These are phyloP conservation scores for Borostomias antarcticus DNA, from an alignment of 2,797 vertebrate species.

Conservation along the genomic window DNA sequence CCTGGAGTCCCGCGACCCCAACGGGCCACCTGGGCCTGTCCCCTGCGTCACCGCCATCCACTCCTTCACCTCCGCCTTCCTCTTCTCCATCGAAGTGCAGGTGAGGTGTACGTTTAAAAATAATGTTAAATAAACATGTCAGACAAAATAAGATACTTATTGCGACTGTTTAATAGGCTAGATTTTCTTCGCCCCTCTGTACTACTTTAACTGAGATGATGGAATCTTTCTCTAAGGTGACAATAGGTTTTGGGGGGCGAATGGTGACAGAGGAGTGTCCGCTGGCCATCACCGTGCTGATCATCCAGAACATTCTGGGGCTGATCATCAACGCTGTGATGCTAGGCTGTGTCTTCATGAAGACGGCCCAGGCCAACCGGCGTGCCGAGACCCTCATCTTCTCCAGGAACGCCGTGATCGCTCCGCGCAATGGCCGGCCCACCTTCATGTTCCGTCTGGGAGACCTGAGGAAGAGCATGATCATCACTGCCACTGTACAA, in stretches of 20 bases:
- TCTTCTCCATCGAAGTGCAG: conserved; percentile 98
- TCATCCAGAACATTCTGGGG: conserved; percentile 95
- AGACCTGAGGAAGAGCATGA: conserved; percentile 97
- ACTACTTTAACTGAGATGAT: too few species aligned
- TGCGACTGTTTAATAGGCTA: background rate
- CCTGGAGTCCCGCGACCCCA: conserved; percentile 68
- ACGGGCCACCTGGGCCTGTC: conserved; percentile 56
- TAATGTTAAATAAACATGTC: background rate
- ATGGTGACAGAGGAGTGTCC: conserved; percentile 98
- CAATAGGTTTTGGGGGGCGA: conserved; percentile 94
- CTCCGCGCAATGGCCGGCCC: conserved; percentile 86
- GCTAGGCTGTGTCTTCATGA: conserved; percentile 99
- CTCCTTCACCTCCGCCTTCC: conserved; percentile 96
- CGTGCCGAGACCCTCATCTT: conserved; percentile 96
- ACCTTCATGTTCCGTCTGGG: conserved; percentile 96
- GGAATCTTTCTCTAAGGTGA: conserved; percentile 74
- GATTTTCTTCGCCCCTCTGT: too few species aligned
- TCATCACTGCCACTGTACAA: conserved; percentile 92
- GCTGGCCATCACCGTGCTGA: conserved; percentile 89
- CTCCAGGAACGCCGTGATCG: conserved; percentile 91
- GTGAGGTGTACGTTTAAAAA: conserved; percentile 40
- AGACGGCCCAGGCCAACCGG: conserved; percentile 94
- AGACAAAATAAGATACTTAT: background rate
- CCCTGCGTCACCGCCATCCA: conserved; percentile 82
- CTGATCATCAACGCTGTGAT: conserved; percentile 96